Evolutionary conservation across 2,888 invertebrate species (phyloP), one percentile per base, ranked within the genome.

Genomic region (Machimus atricapillus): DNA sequence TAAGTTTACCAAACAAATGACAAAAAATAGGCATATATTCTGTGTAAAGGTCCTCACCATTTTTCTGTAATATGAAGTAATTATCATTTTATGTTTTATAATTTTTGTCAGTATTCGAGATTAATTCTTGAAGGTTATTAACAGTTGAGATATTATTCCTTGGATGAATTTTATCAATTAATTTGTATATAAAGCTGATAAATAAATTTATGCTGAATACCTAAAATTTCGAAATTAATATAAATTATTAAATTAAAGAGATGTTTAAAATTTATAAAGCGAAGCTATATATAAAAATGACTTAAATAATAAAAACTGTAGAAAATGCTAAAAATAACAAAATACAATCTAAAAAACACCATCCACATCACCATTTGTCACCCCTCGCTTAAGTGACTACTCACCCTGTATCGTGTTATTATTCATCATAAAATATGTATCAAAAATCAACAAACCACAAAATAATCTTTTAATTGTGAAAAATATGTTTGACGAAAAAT

Each of bases 381-480:
- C 66, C 66, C 12, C 23, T 27, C 14, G 66, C 66, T 66, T 66
- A 27, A 66, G 66, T 66, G 66, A 66, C 12, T 66, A 66, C 6
- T 66, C 66, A 66, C 23, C 66, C 19, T 66, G 27, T 66, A 66
- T 66, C 66, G 66, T 66, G 27, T 52, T 52, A 46, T 52, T 27
- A 66, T 23, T 66, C 66, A 66, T 66, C 58, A 40, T 40, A 58
- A 58, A 76, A 27, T 76, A 31, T 31, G 31, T 31, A 76, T n/a
- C 31, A 31, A 74, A 16, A 74, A 27, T 74, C 34, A 74, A 74
- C 16, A 76, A 76, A 76, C 34, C 16, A 58, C 34, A 56, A 81
- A 52, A 82, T 82, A 46, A 58, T 82, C 34, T 52, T 79, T 79
- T 52, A 79, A 31, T 27, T 52, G 52, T 79, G 79, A 52, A 79